Evolutionary conservation across 2,888 invertebrate species (phyloP).

Genomic region (Pasiphila rectangulata): DNA sequence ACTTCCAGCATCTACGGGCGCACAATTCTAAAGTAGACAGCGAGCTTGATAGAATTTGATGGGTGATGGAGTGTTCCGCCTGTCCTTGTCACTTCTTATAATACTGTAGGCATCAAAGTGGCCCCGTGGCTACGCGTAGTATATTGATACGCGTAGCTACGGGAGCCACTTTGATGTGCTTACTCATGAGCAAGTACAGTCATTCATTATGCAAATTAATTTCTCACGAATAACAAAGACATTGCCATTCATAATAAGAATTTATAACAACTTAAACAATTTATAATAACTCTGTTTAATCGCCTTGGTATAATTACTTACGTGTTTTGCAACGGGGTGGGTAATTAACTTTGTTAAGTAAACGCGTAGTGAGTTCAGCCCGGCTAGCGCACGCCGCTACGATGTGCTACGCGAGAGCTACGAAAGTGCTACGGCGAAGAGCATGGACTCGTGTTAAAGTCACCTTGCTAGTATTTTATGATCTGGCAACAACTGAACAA

Average conservation of each 20-base stretch:
- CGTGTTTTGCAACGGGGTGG: conserved; percentile 8
- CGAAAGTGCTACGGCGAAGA: conserved; percentile 4
- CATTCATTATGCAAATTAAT: conserved; percentile 17
- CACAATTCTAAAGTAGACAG: no score
- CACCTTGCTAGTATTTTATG: neutral
- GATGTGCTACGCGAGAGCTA: neutral
- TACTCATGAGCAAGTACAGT: neutral
- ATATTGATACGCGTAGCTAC: no score
- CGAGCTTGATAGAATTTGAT: no score
- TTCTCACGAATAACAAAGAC: conserved; percentile 2
- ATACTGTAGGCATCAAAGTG: no score
- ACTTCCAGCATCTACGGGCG: no score
- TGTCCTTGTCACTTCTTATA: no score
- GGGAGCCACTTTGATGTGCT: conserved; percentile 7
- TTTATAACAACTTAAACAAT: conserved; percentile 10
- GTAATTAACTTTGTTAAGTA: conserved; percentile 15
- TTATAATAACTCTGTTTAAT: conserved; percentile 10
- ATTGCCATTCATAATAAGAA: conserved; percentile 7
- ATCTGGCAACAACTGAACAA: conserved; percentile 2
- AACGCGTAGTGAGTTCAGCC: neutral
- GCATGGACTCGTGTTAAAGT: conserved; percentile 1
- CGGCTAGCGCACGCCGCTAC: neutral
- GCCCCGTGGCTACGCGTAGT: no score
- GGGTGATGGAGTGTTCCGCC: no score
- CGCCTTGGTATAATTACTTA: conserved; percentile 15